A percentile compares a stretch with the other conserved stretches of the same genome.
These are phyloP conservation scores for Eunapius fragilis DNA, from an alignment of 37 sponge, comb jelly and placozoan species.

Conservation along the genomic window DNA sequence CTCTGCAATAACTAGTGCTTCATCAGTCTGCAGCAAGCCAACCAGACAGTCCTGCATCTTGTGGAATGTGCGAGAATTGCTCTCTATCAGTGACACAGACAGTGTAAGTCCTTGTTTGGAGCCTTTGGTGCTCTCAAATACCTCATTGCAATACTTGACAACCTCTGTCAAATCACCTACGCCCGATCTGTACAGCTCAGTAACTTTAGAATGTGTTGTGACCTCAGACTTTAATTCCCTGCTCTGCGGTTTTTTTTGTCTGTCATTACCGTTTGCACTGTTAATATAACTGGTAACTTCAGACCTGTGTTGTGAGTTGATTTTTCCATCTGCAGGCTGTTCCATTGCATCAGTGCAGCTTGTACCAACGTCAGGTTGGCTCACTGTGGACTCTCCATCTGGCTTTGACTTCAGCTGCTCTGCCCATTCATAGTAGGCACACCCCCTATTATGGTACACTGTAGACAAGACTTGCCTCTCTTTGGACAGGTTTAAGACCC, in stretches of 20 bases:
- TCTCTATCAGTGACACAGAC: slow-evolving; percentile 66
- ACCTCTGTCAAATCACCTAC: slow-evolving; percentile 48
- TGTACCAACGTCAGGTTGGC: no score
- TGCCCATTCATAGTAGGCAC: slow-evolving; percentile 67
- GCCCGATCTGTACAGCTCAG: slow-evolving; percentile 26
- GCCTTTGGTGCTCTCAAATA: slow-evolving; percentile 53
- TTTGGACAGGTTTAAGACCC: slow-evolving; percentile 50
- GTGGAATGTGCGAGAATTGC: slow-evolving; percentile 65
- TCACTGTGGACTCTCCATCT: neutral
- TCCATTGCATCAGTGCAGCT: no score
- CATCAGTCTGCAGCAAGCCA: slow-evolving; percentile 21
- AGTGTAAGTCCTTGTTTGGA: slow-evolving; percentile 43
- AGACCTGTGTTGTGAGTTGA: no score
- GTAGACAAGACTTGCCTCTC: slow-evolving; percentile 42
- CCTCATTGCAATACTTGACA: slow-evolving; percentile 31
- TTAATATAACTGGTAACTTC: no score
- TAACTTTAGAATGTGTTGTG: no score
- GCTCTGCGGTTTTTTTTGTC: no score
- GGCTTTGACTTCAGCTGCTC: slow-evolving; percentile 13
- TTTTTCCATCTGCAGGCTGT: no score
- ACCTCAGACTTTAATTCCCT: no score
- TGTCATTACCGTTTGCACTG: no score
- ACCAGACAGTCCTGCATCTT: slow-evolving; percentile 59
- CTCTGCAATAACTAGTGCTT: slow-evolving; percentile 58
- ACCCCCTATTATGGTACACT: slow-evolving; percentile 78